These are phyloP conservation scores for Melanophora roralis DNA, from an alignment of 2,888 invertebrate species.

Conservation along the genomic window DNA sequence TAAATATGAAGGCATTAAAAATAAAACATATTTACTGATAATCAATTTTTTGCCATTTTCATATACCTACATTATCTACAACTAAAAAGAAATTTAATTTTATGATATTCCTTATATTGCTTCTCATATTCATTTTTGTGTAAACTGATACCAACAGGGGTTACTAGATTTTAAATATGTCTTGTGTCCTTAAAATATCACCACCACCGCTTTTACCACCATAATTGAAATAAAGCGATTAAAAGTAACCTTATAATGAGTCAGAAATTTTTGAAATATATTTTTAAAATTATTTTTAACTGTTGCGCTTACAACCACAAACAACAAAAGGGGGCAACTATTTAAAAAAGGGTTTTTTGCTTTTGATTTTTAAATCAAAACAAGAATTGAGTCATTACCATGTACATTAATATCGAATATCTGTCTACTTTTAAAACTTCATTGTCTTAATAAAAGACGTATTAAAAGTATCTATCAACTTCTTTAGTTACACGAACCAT, in stretches of 20 bases:
- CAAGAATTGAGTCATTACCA: constrained; percentile 19
- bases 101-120: background rate
- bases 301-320: background rate
- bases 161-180: constrained; percentile 13
- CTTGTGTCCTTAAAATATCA: background rate
- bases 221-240: background rate
- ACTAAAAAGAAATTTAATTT: background rate
- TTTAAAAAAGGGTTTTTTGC: background rate
- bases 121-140: constrained; percentile 1
- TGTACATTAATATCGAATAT: no score
- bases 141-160: constrained; percentile 14
- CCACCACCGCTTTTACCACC: background rate
- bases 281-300: constrained; percentile 29
- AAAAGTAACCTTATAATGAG: constrained; percentile 3
- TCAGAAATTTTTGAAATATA: constrained; percentile 34
- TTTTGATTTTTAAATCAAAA: background rate
- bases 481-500: background rate
- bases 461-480: background rate
- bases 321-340: background rate
- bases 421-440: background rate
- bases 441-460: no score
- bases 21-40: no score
- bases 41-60: background rate
- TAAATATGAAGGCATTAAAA: no score
- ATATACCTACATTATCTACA: background rate